phyloP scores from a whole-genome alignment of 2,113 vertebrate genomes.

The Daubentonia madagascariensis region DNA sequence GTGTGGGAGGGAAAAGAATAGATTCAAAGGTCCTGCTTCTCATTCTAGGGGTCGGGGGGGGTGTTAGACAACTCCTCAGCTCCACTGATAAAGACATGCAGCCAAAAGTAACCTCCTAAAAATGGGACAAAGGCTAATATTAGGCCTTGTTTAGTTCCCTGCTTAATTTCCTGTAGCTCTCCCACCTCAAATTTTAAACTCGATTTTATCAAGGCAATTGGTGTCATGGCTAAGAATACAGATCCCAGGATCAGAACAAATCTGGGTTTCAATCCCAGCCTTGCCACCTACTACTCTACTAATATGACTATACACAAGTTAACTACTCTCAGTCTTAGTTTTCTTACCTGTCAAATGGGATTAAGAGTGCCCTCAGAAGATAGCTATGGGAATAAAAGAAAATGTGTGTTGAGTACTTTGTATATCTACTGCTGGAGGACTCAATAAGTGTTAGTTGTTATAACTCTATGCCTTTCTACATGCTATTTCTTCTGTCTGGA shows the following conservation, averaged over 20 bases:
- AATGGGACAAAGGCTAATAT: background rate
- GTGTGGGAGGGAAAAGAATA: background rate
- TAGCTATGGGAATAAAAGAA: background rate
- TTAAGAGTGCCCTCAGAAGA: background rate
- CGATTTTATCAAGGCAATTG: background rate
- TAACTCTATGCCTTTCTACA: background rate
- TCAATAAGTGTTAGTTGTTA: background rate
- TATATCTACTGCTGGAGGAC: background rate
- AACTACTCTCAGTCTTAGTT: background rate
- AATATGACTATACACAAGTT: background rate
- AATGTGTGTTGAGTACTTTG: fast-evolving
- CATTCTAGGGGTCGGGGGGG: background rate
- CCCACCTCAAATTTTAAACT: background rate
- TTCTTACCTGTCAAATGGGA: background rate
- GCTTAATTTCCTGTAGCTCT: background rate
- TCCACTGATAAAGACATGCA: background rate
- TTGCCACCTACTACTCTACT: no score
- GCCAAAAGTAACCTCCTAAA: background rate
- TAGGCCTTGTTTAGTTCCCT: background rate
- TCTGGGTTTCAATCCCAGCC: background rate
- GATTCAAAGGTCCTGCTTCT: conserved; percentile 30
- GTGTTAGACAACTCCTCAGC: background rate
- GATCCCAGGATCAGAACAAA: background rate
- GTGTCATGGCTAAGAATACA: background rate
- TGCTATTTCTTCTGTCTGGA: background rate